These are phyloP conservation scores for Andinoacara biseriatus DNA, from an alignment of 2,113 vertebrate species.

Conservation along the genomic window DNA sequence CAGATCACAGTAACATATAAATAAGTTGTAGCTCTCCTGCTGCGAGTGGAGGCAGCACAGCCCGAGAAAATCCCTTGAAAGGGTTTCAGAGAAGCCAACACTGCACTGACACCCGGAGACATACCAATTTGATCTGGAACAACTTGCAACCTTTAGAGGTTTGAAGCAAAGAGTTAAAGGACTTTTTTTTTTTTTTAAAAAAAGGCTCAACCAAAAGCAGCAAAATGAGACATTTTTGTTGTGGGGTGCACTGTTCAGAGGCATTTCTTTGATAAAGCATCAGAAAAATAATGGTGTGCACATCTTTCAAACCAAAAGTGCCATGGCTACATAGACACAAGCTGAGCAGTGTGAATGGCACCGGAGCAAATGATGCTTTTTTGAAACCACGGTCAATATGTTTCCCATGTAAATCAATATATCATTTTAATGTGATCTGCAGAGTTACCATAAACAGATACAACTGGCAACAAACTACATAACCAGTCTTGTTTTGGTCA, in stretches of 20 bases:
- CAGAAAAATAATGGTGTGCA: background rate
- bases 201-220: background rate
- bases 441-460: too few species aligned
- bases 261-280: background rate
- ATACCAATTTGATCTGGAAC: background rate
- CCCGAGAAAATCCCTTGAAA: background rate
- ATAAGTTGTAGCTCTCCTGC: conserved; percentile 9
- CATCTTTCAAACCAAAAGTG: background rate
- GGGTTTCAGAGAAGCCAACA: background rate
- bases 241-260: background rate
- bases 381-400: too few species aligned
- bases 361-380: background rate
- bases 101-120: background rate
- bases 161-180: background rate
- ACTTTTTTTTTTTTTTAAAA: too few species aligned
- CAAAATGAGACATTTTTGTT: background rate
- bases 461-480: too few species aligned
- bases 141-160: background rate
- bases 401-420: too few species aligned
- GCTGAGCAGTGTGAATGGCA: background rate
- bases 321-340: background rate
- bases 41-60: conserved; percentile 17
- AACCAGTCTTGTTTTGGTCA: too few species aligned
- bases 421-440: too few species aligned
- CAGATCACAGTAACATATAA: conserved; percentile 29